These are phyloP conservation scores for Chinchilla lanigera DNA, from an alignment of 2,113 vertebrate genomes.

Conservation along the genomic window DNA sequence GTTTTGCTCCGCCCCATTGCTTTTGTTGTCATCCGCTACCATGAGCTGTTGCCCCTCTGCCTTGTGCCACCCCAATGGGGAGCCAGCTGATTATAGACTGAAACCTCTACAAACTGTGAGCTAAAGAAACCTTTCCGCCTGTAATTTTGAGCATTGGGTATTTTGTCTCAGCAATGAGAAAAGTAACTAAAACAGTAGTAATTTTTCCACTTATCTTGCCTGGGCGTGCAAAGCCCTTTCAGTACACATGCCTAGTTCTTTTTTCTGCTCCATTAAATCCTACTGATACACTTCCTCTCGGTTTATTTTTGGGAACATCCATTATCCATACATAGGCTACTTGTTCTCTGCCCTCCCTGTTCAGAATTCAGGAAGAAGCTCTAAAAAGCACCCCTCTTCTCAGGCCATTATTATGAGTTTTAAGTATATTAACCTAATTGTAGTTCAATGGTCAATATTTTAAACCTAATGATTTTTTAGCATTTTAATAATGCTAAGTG, in stretches of 20 bases:
- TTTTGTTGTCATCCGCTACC: not conserved
- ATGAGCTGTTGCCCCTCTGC: not conserved
- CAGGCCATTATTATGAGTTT: not conserved
- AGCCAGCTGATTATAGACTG: not conserved
- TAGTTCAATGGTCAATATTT: not conserved
- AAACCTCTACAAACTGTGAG: not conserved
- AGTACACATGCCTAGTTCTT: not conserved
- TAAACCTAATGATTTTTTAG: not conserved
- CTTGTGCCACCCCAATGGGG: not conserved
- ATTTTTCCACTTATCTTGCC: not conserved
- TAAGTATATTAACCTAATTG: not conserved
- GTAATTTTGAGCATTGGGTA: no score
- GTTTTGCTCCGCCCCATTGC: not conserved
- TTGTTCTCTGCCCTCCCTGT: not conserved
- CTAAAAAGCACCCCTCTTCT: constrained; percentile 10
- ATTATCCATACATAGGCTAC: not conserved
- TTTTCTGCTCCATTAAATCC: not conserved
- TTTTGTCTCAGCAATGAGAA: no score
- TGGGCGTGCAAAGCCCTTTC: not conserved
- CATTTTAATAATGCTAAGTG: not conserved
- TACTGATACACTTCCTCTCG: not conserved
- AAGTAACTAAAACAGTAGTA: no score
- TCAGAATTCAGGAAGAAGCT: not conserved
- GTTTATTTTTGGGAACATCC: constrained; percentile 28
- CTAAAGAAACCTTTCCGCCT: not conserved